These are phyloP conservation scores for Amphiprion clarkii DNA, from an alignment of 2,797 vertebrate species.

Conservation along the genomic window DNA sequence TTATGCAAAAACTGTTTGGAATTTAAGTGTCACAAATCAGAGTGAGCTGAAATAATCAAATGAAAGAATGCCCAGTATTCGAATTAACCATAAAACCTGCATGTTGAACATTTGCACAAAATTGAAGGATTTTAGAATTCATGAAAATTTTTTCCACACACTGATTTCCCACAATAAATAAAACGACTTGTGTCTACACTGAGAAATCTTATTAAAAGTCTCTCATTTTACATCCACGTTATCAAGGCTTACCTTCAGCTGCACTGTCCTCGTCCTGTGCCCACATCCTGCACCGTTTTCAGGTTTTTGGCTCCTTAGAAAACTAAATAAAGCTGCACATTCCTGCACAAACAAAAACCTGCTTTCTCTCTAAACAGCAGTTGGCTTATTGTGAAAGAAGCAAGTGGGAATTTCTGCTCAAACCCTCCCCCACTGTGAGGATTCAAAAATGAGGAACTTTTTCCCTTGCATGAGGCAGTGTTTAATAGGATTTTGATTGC, in stretches of 20 bases:
- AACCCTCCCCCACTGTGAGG: slow-evolving; percentile 48
- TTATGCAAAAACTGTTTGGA: too few relatives aligned
- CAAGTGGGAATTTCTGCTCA: slow-evolving; percentile 29
- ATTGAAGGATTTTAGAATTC: fast-evolving
- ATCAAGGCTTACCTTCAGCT: slow-evolving; percentile 61
- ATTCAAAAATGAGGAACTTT: slow-evolving; percentile 61
- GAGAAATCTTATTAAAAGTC: background rate
- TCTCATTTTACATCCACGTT: background rate
- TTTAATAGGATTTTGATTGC: background rate
- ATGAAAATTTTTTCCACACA: background rate
- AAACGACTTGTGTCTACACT: background rate
- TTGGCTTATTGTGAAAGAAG: slow-evolving; percentile 15
- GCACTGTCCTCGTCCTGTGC: slow-evolving; percentile 47
- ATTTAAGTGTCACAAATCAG: background rate
- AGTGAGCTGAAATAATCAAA: background rate
- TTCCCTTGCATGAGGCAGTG: background rate
- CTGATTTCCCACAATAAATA: background rate
- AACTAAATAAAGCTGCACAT: background rate
- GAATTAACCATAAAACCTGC: background rate
- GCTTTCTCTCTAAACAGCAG: slow-evolving; percentile 20
- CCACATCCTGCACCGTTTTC: slow-evolving; percentile 64
- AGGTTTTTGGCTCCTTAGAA: background rate
- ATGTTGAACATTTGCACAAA: background rate
- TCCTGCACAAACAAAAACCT: slow-evolving; percentile 11
- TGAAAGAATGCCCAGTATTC: background rate